Evolutionary conservation across 2,888 invertebrate species (phyloP), one percentile per base, ranked within the genome.

Genomic region (Eudemis profundana): DNA sequence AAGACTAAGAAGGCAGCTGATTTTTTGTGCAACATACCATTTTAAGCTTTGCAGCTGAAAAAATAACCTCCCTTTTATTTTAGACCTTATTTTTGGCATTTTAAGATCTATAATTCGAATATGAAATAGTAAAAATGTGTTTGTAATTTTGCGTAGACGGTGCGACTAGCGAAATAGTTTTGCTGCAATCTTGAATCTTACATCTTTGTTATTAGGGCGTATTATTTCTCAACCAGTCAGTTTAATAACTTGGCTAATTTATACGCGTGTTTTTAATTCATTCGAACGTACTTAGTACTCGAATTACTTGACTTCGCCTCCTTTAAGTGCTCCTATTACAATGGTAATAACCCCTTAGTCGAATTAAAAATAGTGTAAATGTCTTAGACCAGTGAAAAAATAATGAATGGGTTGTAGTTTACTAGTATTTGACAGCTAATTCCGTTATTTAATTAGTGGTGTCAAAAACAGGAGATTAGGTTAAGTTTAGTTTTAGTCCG

Each of bases 341-440:
- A 74, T 81, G 82, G 79, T 75, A 74, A n/a, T n/a, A n/a, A n/a
- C n/a, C n/a, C 74, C 74, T 77, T 78, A 80, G 76, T 78, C 64
- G 68, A 84, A 86, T 86, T 84, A 84, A 84, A 84, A 82, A 81
- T 81, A 81, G 85, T 86, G 85, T 86, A 83, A 83, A 84, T 83
- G 74, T 81, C 80, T 74, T 10, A 15, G 69, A 33, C 61, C 65
- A 57, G 61, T 42, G 62, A 19, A 51, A 70, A 75, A 78, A 78
- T 81, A 78, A 76, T 75, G 68, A 73, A 74, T 75, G 73, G 78
- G 76, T 71, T 70, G 78, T 72, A 75, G 72, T 78, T 77, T 74
- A 72, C 70, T 64, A 71, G 62, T 72, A 66, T 74, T 73, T 76
- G 78, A 79, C 78, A 74, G 77, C 78, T 78, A 81, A 81, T 83